phyloP scores from a whole-genome alignment of 2,888 invertebrate genomes.

The Perizoma flavofasciatum region DNA sequence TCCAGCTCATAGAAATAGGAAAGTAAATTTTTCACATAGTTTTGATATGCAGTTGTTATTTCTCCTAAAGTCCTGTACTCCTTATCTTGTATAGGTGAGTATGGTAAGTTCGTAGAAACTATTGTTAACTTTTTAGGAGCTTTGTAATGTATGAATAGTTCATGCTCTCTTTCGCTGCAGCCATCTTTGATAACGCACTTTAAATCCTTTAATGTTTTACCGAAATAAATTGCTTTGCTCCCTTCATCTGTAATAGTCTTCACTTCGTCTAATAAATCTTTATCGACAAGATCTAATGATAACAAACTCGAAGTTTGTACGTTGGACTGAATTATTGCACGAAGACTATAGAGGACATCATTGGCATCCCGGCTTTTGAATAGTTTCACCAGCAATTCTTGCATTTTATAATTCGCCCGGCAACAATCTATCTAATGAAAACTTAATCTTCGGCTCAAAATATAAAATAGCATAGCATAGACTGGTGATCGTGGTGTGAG shows the following conservation, averaged over 20 bases:
- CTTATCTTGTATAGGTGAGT: conserved; percentile 53
- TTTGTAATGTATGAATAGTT: conserved; percentile 56
- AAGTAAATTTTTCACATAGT: conserved; percentile 52
- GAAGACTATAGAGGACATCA: conserved; percentile 13
- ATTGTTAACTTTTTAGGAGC: conserved; percentile 54
- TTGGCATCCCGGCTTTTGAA: conserved; percentile 7
- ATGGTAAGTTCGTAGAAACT: conserved; percentile 54
- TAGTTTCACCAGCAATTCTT: conserved; percentile 8
- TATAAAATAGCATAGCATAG: no score
- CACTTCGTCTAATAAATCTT: conserved; percentile 60
- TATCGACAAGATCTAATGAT: conserved; percentile 51
- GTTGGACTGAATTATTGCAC: conserved; percentile 14
- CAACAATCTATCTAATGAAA: no score
- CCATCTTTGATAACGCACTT: conserved; percentile 60
- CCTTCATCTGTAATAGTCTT: conserved; percentile 34
- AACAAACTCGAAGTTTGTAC: conserved; percentile 25
- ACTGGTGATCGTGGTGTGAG: no score
- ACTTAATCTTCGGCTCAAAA: no score
- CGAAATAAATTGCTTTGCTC: conserved; percentile 56
- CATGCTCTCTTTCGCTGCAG: conserved; percentile 52
- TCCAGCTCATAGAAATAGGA: conserved; percentile 68
- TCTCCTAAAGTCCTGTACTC: conserved; percentile 58
- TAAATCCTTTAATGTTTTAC: conserved; percentile 62
- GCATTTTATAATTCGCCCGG: no score
- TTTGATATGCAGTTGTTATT: conserved; percentile 48